These are phyloP conservation scores for pig (Sus scrofa) DNA, from an alignment of 2,113 vertebrate species.

Conservation along the genomic window T2T-Sscrofa CM000825.6:71130001-71130500, in stretches of 20 bases:
- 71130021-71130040: background rate
- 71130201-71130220: background rate
- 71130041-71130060: background rate
- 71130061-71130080: no score
- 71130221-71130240: slow-evolving; percentile 39
- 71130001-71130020: no score
- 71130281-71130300: background rate
- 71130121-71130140: background rate
- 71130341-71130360: background rate
- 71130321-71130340: background rate
- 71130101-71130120: slow-evolving; percentile 12
- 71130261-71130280: background rate
- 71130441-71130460: background rate
- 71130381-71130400: background rate
- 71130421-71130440: background rate
- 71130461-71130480: background rate
- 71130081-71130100: background rate
- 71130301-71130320: background rate
- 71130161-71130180: background rate
- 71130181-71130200: slow-evolving; percentile 2
- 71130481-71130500: background rate
- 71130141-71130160: background rate
- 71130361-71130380: slow-evolving; percentile 24
- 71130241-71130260: background rate
- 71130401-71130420: background rate